Evolutionary conservation across 2,113 vertebrate genomes (phyloP), one percentile per base, ranked within the genome.

Genomic region (Chunga burmeisteri): DNA sequence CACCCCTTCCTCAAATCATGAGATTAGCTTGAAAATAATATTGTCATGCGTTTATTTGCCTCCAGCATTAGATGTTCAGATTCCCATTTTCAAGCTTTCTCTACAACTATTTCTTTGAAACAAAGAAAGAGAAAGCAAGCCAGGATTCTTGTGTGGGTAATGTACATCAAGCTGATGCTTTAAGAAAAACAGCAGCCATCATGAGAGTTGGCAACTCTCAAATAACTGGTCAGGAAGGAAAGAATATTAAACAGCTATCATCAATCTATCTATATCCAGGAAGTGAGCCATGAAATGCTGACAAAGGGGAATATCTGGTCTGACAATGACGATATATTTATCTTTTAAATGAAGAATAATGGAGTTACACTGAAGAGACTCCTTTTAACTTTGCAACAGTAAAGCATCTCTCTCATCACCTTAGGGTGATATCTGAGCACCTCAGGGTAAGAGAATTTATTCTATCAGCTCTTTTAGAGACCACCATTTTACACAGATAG

Each of bases 261-360:
- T 98, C 96, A 91, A 96, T 98, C 96, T 97, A 90, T 67, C 83
- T 56, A 78, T 22, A 27, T 29, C 46, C 82, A 96, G 50, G 94
- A 95, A 86, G 94, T 44, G 92, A 98, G 96, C 96, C 94, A 97
- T 96, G 94, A 95, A 94, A 79, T 58, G 85, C 93, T 91, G 95
- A 94, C 94, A 90, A 78, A 94, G 95, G 95, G 88, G 94, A 97
- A 96, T 93, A 97, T 74, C 86, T 96, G 85, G 81, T 91, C 93
- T 94, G 95, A 94, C 93, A 96, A 94, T 82, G 82, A 93, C 7
- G 5, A 95, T 80, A 44, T 83, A 90, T 96, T 98, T 97, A 93
- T 96, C 96, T 93, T 91, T 96, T 91, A 95, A 97, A 97, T 95
- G 63, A 96, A 97, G 95, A 97, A 84, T 93, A 97, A 98, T 97